Base-by-base conservation (phyloP, 2,888 invertebrate species). In the Congeria kusceri region DNA sequence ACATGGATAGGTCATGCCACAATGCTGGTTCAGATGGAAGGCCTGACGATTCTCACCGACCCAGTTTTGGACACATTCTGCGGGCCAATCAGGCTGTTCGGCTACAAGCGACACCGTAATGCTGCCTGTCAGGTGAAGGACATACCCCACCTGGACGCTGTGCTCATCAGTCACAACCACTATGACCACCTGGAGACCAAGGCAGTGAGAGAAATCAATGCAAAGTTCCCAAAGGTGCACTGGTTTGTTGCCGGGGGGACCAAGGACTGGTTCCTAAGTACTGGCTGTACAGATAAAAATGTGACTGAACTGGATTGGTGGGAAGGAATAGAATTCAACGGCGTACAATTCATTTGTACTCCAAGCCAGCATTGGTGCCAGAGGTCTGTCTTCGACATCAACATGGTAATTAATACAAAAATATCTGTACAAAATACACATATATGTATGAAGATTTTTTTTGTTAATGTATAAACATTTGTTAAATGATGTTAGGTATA, bases 321-420 rank as follows among this genome's bases (percentile, higher is more conserved):
- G 81, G 66, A 81, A 18, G 57, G 74, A 4, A 13, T 68, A 7
- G 39, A 64, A 23, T 58, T n/a, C 15, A 58, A 20, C 18, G 15
- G 28, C 18, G 67, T 84, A 23, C 49, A 27, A 53, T 89, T 95
- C 83, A 91, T 91, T 46, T 94, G 93, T 79, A 91, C 94, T 3
- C 95, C 95, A 2, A 91, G 94, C 18, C 94, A 95, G 79, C 95
- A 95, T 86, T 95, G 95, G 95, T 93, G 93, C 62, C 90, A 89
- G 64, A 86, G 95, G 39, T 65, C 90, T 3, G 86, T 9, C 13
- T 25, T 86, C 28, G 95, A 95, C 87, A 84, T 91, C 44, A 93
- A 94, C 80, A 93, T 91, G 89, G 94, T 94, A 72, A 49, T 49
- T 4, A 32, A 32, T 32, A 32, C 32, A 7, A 32, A 4, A 32